Conservation (phyloP, 2,888 invertebrate genomes). For the Ophion ventricosus region DNA sequence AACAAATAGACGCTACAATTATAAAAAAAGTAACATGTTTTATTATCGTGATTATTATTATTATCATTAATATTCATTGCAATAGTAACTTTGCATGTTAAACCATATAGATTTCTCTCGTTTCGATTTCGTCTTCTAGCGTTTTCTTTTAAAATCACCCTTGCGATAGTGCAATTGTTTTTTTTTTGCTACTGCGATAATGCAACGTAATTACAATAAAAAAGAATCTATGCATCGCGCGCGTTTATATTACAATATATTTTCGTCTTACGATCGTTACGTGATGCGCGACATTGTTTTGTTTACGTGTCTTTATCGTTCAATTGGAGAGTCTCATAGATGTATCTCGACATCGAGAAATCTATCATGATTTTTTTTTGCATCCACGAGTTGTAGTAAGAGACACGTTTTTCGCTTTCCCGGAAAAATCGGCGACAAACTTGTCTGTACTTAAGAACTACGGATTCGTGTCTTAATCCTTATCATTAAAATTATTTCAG, state of each 20-base stretch:
- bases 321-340: constrained; percentile 12
- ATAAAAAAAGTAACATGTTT: constrained; percentile 68
- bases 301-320: background rate
- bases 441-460: constrained; percentile 65
- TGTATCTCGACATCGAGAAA: constrained; percentile 37
- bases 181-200: constrained; percentile 69
- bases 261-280: constrained; percentile 32
- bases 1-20: constrained; percentile 56
- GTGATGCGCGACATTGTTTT: constrained; percentile 15
- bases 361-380: constrained; percentile 12
- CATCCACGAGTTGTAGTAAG: constrained; percentile 42
- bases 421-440: constrained; percentile 42
- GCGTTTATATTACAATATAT: constrained; percentile 66
- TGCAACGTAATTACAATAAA: constrained; percentile 73
- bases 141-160: constrained; percentile 16
- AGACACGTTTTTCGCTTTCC: constrained; percentile 5
- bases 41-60: constrained; percentile 67
- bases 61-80: constrained; percentile 73
- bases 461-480: constrained; percentile 39
- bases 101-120: constrained; percentile 70
- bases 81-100: constrained; percentile 72
- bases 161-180: constrained; percentile 64
- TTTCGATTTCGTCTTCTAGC: constrained; percentile 10
- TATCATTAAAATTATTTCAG: constrained; percentile 63
- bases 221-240: constrained; percentile 62